phyloP scores from a whole-genome alignment of 2,888 invertebrate species.

The Seira musarum region DNA sequence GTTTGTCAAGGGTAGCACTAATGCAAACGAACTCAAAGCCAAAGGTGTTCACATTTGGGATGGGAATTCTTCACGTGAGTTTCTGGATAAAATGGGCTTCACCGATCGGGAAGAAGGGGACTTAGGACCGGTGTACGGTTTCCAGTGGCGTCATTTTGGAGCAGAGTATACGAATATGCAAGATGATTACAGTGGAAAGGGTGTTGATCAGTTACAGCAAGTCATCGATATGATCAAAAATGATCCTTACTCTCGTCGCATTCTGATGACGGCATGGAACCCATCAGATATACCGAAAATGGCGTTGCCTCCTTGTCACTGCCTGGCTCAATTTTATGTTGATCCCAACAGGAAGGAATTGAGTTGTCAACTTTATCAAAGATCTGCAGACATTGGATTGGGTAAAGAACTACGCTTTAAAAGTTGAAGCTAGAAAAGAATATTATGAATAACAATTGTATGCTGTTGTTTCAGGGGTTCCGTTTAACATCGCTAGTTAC shows the following conservation, averaged over 20 bases:
- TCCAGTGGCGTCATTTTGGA: slow-evolving; percentile 98
- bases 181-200: slow-evolving; percentile 85
- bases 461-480: slow-evolving; percentile 64
- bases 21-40: slow-evolving; percentile 84
- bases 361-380: slow-evolving; percentile 94
- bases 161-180: slow-evolving; percentile 88
- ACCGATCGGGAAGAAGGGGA: slow-evolving; percentile 92
- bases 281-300: slow-evolving; percentile 88
- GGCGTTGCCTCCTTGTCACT: slow-evolving; percentile 98
- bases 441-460: background rate
- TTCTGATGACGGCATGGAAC: slow-evolving; percentile 97
- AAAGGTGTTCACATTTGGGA: slow-evolving; percentile 96
- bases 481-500: slow-evolving; percentile 94
- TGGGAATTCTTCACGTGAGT: slow-evolving; percentile 91
- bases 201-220: slow-evolving; percentile 89
- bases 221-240: slow-evolving; percentile 86
- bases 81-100: slow-evolving; percentile 90
- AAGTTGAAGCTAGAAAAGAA: background rate
- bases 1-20: slow-evolving; percentile 94
- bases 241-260: slow-evolving; percentile 89
- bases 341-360: slow-evolving; percentile 80
- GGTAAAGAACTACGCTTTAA: slow-evolving; percentile 85
- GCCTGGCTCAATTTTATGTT: slow-evolving; percentile 95
- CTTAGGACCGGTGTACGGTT: slow-evolving; percentile 97
- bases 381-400: slow-evolving; percentile 97